A percentile compares a stretch with the other conserved stretches of the same genome.
Conservation (phyloP, 2,113 vertebrate genomes). For the Podocnemis expansa region DNA sequence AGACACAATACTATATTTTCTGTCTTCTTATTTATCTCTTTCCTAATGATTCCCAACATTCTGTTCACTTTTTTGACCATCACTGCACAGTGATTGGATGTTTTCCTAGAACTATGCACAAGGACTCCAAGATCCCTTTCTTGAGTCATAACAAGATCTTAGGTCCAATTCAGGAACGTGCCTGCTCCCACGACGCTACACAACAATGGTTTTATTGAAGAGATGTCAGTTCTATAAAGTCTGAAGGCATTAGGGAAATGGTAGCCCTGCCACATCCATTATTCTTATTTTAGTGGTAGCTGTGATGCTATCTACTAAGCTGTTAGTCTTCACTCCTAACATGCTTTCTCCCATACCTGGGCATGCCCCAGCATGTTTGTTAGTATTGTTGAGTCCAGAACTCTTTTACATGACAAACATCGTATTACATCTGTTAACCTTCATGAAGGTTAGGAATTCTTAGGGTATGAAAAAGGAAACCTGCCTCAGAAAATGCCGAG, state of each 20-base stretch:
- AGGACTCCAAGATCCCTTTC: background rate
- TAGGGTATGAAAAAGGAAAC: background rate
- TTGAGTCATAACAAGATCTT: too few relatives aligned
- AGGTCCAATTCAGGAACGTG: background rate
- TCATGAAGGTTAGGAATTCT: background rate
- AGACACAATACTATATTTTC: too few relatives aligned
- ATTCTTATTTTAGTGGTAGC: background rate
- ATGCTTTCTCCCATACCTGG: fast-evolving
- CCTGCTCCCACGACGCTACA: background rate
- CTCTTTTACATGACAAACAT: background rate
- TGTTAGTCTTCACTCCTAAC: background rate
- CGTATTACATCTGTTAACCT: fast-evolving
- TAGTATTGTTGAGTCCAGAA: fast-evolving
- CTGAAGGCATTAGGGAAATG: background rate
- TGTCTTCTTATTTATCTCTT: too few relatives aligned
- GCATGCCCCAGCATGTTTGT: background rate
- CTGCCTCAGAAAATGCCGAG: background rate
- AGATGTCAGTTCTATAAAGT: background rate
- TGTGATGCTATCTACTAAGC: background rate
- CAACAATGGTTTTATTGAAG: background rate
- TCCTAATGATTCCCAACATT: too few relatives aligned
- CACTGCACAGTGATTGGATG: too few relatives aligned
- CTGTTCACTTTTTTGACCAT: too few relatives aligned
- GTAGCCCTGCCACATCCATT: background rate
- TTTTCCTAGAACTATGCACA: background rate